These are phyloP conservation scores for Scaptomyza polygonia DNA, from an alignment of 2,888 invertebrate species.

Conservation along the genomic window DNA sequence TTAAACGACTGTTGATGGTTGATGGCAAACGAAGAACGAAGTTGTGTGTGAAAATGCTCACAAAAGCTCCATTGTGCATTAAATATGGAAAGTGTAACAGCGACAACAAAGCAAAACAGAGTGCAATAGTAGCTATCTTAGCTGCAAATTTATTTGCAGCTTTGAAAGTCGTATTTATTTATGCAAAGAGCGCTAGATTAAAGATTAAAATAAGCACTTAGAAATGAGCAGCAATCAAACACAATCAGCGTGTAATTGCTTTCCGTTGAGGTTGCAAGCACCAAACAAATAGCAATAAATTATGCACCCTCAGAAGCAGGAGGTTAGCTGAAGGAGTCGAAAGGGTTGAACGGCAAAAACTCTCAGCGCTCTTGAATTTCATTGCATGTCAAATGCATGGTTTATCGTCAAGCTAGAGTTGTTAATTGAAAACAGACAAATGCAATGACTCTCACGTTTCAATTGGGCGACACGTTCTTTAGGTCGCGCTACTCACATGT, in stretches of 20 bases:
- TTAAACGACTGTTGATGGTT: conserved; percentile 22
- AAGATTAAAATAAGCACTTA: conserved; percentile 9
- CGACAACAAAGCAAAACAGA: conserved; percentile 38
- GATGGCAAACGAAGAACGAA: not conserved
- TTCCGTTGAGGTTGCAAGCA: conserved; percentile 21
- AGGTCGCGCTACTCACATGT: conserved; percentile 40
- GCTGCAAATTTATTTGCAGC: conserved; percentile 28
- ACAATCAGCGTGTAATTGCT: conserved; percentile 7
- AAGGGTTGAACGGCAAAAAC: conserved; percentile 10
- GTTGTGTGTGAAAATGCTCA: conserved; percentile 14
- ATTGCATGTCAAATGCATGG: conserved; percentile 76
- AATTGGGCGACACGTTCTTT: conserved; percentile 37
- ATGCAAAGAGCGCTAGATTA: not conserved
- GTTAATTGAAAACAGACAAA: conserved; percentile 18
- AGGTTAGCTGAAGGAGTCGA: not conserved
- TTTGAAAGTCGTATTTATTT: not conserved
- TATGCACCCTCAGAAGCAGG: conserved; percentile 15
- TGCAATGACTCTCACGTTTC: conserved; percentile 41
- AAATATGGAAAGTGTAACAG: conserved; percentile 41
- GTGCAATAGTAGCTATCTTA: conserved; percentile 11
- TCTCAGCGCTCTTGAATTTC: conserved; percentile 39
- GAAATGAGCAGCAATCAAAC: conserved; percentile 24
- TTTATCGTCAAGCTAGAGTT: conserved; percentile 36
- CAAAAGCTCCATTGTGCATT: conserved; percentile 27
- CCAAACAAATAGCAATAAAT: conserved; percentile 50